Evolutionary conservation across 30 jellyfish, hydroid and myxozoan species (phyloP), one percentile per base, ranked within the genome.

Genomic region (Aurelia aurita): DNA sequence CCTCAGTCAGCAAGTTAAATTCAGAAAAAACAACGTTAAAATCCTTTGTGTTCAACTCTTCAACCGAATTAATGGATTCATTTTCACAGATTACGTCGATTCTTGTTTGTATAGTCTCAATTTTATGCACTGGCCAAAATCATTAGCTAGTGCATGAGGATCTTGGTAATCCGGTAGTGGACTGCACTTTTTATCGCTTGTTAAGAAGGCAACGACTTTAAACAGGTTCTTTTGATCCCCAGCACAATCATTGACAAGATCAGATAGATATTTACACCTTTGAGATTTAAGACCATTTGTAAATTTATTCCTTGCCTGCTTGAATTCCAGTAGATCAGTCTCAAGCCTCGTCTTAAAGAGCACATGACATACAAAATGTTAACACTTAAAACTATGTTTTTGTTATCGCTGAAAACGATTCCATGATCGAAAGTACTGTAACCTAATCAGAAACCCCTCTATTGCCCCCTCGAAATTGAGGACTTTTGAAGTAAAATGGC

Each of bases 141-240:
- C 83, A 77, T 77, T 58, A n/a, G 89, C 89, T 47, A 77, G 31
- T 8, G 31, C 59, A 31, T 5, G 39, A 19, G 85, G 85, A 44
- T 53, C 76, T 23, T 53, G 76, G 29, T 29, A 23, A 44, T 43
- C 76, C 1, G 86, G 77, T 25, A 74, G 57, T 29, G 67, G 82
- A 32, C 82, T 74, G 23, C 59, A 77, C 65, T 77, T 57, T 58
- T 77, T 57, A 23, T 59, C 82, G 21, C 84, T 54, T 25, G 89
- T 58, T 60, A 77, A 77, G 55, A 29, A 61, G 51, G 73, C 72
- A 64, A 80, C 62, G 19, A 80, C 86, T 23, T 80, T 34, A 58
- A 61, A 80, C 59, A 80, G 72, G 74, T 80, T 73, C 83, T 77
- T 77, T 59, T 51, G 49, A 59, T 77, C 72, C 23, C 89, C 89